Percentiles rank a stretch among this genome's conserved stretches.
Evolutionary conservation across 2,888 invertebrate species (phyloP).

Genomic region (Leptopilina syphax): DNA sequence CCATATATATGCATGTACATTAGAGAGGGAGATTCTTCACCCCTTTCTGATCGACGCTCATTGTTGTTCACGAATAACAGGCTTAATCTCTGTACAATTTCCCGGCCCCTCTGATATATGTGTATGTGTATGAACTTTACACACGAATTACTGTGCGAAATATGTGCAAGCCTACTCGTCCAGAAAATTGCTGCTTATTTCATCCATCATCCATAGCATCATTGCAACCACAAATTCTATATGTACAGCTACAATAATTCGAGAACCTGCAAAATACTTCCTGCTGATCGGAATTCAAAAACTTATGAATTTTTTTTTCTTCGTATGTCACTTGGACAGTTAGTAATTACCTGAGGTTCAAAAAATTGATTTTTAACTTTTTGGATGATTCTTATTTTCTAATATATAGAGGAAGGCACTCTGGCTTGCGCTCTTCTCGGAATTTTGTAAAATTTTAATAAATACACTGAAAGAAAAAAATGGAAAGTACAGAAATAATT

Average conservation of each 20-base stretch:
- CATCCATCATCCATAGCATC: constrained; percentile 58
- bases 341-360: too few relatives aligned
- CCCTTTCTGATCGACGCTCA: constrained; percentile 53
- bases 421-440: too few relatives aligned
- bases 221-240: constrained; percentile 36
- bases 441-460: too few relatives aligned
- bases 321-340: too few relatives aligned
- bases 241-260: not conserved
- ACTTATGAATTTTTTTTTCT: not conserved
- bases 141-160: constrained; percentile 54
- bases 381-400: too few relatives aligned
- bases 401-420: too few relatives aligned
- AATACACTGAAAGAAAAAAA: too few relatives aligned
- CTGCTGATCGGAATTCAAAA: not conserved
- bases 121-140: constrained; percentile 42
- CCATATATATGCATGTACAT: not conserved
- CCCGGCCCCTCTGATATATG: constrained; percentile 56
- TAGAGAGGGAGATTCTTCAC: constrained; percentile 34
- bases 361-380: too few relatives aligned
- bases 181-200: constrained; percentile 74
- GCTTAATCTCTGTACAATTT: constrained; percentile 65
- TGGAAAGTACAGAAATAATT: too few relatives aligned
- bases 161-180: constrained; percentile 62
- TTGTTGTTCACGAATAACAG: constrained; percentile 68
- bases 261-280: not conserved